A percentile compares a stretch with the other conserved stretches of the same genome.
Conservation (phyloP, 1,140 invertebrate species). For the Diuraphis noxia region DNA sequence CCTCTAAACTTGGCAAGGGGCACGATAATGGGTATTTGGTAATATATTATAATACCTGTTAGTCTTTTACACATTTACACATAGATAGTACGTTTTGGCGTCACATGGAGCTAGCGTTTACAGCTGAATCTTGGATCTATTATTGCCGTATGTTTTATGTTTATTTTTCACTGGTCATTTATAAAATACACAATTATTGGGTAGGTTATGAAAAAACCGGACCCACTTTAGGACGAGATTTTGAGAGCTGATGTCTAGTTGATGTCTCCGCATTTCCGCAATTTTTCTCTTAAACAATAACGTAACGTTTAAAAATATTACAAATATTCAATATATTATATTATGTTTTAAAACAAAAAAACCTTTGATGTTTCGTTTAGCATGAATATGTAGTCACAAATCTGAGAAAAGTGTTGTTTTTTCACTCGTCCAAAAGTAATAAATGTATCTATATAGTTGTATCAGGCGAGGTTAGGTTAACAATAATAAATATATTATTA, state of each 20-base stretch:
- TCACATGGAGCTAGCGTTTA: not conserved
- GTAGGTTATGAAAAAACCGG: not conserved
- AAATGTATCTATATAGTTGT: not conserved
- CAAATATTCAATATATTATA: not conserved
- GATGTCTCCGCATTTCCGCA: no score
- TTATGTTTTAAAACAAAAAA: not conserved
- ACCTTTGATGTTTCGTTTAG: not conserved
- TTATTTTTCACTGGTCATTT: not conserved
- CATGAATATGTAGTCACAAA: not conserved
- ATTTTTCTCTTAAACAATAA: no score
- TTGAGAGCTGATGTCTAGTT: not conserved
- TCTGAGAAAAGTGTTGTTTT: not conserved
- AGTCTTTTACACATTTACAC: no score
- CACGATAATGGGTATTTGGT: conserved; percentile 14
- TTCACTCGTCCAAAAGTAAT: not conserved
- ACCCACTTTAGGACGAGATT: not conserved
- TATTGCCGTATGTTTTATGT: not conserved
- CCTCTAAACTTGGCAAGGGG: conserved; percentile 47
- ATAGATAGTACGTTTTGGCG: not conserved
- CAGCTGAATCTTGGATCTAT: not conserved
- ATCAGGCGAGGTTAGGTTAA: no score
- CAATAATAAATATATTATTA: not conserved
- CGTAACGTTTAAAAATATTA: not conserved
- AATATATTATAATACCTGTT: not conserved
- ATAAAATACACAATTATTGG: not conserved